Percentiles rank a stretch among this genome's conserved stretches.
Evolutionary conservation across 2,797 vertebrate species (phyloP).

Genomic region (Epinephelus coioides): DNA sequence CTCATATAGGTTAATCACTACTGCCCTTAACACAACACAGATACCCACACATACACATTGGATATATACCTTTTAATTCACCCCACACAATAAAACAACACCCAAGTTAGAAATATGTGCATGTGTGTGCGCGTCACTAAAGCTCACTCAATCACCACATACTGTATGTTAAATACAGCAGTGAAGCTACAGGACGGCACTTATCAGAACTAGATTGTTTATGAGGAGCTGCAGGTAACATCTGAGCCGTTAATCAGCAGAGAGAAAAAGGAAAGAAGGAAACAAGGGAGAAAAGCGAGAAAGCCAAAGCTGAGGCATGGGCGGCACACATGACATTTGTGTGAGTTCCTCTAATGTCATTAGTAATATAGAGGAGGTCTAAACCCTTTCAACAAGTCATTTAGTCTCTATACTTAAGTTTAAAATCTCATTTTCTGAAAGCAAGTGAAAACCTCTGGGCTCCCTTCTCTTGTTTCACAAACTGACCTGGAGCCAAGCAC

Average conservation of each 20-base stretch:
- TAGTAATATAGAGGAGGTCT: slow-evolving; percentile 49
- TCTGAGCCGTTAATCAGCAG: slow-evolving; percentile 39
- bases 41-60: slow-evolving; percentile 62
- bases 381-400: slow-evolving; percentile 39
- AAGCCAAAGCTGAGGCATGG: slow-evolving; percentile 10
- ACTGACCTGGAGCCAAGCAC: not conserved
- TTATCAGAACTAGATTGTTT: slow-evolving; percentile 49
- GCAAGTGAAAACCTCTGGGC: slow-evolving; percentile 20
- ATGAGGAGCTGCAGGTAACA: slow-evolving; percentile 65
- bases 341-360: slow-evolving; percentile 55
- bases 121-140: slow-evolving; percentile 46
- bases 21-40: slow-evolving; percentile 29
- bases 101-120: slow-evolving; percentile 46
- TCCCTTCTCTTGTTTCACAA: not conserved
- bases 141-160: slow-evolving; percentile 38
- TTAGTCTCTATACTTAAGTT: slow-evolving; percentile 7
- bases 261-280: not conserved
- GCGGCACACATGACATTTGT: slow-evolving; percentile 21
- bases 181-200: slow-evolving; percentile 49
- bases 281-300: not conserved
- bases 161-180: slow-evolving; percentile 29
- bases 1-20: slow-evolving; percentile 47
- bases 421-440: slow-evolving; percentile 31
- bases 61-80: slow-evolving; percentile 39
- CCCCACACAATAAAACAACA: slow-evolving; percentile 39